Evolutionary conservation across 2,888 invertebrate genomes (phyloP), one percentile per base, ranked within the genome.

Genomic region (Drosophila heteroneura): DNA sequence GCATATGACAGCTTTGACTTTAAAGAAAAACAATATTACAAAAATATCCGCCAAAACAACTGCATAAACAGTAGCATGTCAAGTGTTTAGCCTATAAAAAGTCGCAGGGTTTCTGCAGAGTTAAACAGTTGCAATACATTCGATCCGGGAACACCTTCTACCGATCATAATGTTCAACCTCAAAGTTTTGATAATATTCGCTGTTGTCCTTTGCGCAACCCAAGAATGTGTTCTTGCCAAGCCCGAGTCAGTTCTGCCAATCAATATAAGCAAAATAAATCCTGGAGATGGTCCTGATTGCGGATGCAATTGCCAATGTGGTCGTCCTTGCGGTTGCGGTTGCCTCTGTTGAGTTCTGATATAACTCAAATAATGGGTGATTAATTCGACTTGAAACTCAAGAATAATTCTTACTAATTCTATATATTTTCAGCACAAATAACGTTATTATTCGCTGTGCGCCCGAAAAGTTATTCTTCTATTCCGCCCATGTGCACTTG

Each of bases 141-240:
- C 30, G 67, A 19, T 22, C 30, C 7, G 10, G 30, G 7, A 30
- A 22, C 35, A 35, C 41, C 22, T 44, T 35, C 6, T 4, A 1
- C 5, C 37, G 12, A 47, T 53, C 35, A 3, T 3, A 52, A 83
- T 85, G 88, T 72, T 87, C 22, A 68, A 79, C 33, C 16, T 79
- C 4, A 85, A 83, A 53, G 26, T 83, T 19, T 56, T 83, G 49
- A 59, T 85, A 32, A 59, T 85, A 57, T 28, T 87, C 12, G 68
- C 74, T 19, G 59, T 79, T 0, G 51, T 74, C 44, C 56, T 81
- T 0, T 81, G 79, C 52, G 51, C 71, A 6, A 61, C 49, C 12
- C 83, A 81, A 57, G 67, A 70, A 1, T 65, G 53, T 28, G 52
- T 47, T 3, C 10, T 60, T 1, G 61, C 54, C 7, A 52, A 59